A percentile compares a stretch with the other conserved stretches of the same genome.
phyloP scores from a whole-genome alignment of 2,797 vertebrate genomes.

The Scomberomorus guttatus region DNA sequence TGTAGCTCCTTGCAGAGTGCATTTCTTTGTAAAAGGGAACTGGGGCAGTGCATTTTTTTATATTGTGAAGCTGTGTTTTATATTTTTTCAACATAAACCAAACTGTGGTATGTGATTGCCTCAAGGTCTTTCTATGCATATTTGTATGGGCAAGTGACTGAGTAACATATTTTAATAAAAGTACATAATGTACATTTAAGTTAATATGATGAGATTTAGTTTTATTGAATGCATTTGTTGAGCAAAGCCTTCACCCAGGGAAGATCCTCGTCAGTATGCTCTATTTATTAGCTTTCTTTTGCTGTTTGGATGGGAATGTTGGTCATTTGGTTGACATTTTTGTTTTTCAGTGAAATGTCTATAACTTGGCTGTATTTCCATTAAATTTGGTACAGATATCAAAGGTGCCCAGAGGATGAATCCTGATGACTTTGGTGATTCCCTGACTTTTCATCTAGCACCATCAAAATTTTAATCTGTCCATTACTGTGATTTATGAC shows the following conservation, averaged over 20 bases:
- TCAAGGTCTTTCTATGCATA: slow-evolving; percentile 67
- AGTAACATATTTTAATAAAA: slow-evolving; percentile 80
- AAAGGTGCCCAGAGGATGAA: no score
- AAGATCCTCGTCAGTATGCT: neutral
- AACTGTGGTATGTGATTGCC: slow-evolving; percentile 65
- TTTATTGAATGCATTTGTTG: slow-evolving; percentile 35
- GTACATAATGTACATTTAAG: slow-evolving; percentile 74
- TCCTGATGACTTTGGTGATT: no score
- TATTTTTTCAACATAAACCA: slow-evolving; percentile 71
- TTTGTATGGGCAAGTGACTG: slow-evolving; percentile 70
- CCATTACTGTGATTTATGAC: neutral
- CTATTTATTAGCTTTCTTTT: neutral
- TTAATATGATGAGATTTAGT: slow-evolving; percentile 56
- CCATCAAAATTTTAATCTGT: neutral
- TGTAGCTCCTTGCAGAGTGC: slow-evolving; percentile 66
- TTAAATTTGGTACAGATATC: no score
- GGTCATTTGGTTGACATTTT: no score
- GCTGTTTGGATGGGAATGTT: no score
- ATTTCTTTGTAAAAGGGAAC: slow-evolving; percentile 75
- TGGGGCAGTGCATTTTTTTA: slow-evolving; percentile 73
- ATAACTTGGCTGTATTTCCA: no score
- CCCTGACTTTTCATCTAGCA: neutral
- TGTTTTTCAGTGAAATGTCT: no score
- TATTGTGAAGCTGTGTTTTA: slow-evolving; percentile 75
- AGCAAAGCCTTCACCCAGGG: neutral